Conservation (phyloP, 2,797 vertebrate species). For the Protosalanx chinensis region DNA sequence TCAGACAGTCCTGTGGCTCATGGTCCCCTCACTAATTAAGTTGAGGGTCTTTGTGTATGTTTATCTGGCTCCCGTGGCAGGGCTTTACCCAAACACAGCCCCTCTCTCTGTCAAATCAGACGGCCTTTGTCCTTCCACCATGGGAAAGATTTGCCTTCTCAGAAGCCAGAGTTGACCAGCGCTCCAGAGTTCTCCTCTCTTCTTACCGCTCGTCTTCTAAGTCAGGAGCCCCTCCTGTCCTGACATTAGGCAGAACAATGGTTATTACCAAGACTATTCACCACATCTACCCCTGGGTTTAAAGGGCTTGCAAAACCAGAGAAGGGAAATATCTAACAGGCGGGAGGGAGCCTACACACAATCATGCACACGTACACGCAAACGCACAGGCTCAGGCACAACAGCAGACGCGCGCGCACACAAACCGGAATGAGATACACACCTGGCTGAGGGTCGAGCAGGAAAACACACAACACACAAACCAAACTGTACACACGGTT, state of each 20-base stretch:
- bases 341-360: conserved; percentile 3
- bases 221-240: conserved; percentile 10
- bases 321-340: not conserved
- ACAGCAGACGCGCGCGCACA: conserved; percentile 3
- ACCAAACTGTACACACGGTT: not conserved
- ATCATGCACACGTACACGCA: not conserved
- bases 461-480: not conserved
- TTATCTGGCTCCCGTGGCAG: conserved; percentile 57
- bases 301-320: conserved; percentile 8
- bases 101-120: conserved; percentile 56
- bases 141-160: conserved; percentile 69
- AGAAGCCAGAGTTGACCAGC: conserved; percentile 49
- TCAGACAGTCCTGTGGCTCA: conserved; percentile 61
- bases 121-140: conserved; percentile 53
- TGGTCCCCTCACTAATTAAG: conserved; percentile 74
- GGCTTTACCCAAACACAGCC: conserved; percentile 65
- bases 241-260: conserved; percentile 22
- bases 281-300: conserved; percentile 13
- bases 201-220: conserved; percentile 17
- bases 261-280: conserved; percentile 23
- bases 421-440: not conserved
- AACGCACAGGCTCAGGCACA: not conserved
- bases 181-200: not conserved
- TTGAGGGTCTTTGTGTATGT: conserved; percentile 72
- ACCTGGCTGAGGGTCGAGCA: not conserved